A percentile compares a stretch with the other conserved stretches of the same genome.
These are phyloP conservation scores for Dione juno DNA, from an alignment of 2,888 invertebrate genomes.

Conservation along the genomic window DNA sequence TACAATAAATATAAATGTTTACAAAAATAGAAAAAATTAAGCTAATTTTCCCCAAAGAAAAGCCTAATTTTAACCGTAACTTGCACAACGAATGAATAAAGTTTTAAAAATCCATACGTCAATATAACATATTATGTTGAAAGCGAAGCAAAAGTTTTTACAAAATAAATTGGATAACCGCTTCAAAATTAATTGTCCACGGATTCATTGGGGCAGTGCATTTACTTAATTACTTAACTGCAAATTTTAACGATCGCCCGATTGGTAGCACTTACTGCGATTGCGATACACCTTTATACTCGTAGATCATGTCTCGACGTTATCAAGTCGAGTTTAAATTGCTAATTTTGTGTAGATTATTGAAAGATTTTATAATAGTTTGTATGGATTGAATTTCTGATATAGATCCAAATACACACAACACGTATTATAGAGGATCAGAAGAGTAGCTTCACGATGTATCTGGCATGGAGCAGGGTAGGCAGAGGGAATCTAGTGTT, in stretches of 20 bases:
- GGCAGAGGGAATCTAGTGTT: no score
- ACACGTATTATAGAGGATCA: no score
- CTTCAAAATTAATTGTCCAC: slow-evolving; percentile 49
- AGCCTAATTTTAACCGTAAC: no score
- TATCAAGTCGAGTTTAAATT: slow-evolving; percentile 20
- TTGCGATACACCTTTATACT: slow-evolving; percentile 46
- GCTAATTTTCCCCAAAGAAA: no score
- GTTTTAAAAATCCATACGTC: no score
- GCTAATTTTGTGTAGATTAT: slow-evolving; percentile 16
- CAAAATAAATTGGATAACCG: slow-evolving; percentile 46
- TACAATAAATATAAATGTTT: no score
- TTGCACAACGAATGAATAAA: no score
- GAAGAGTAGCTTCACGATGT: no score
- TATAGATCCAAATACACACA: no score
- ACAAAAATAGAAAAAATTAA: no score
- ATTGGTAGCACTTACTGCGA: slow-evolving; percentile 48
- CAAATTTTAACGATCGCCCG: slow-evolving; percentile 50
- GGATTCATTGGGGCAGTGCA: slow-evolving; percentile 49
- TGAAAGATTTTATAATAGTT: neutral
- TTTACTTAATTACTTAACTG: slow-evolving; percentile 51
- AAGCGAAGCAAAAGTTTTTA: slow-evolving; percentile 37
- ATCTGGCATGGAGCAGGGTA: no score
- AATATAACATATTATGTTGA: no score
- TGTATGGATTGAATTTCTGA: neutral
- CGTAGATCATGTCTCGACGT: slow-evolving; percentile 38